These are phyloP conservation scores for Steinernema carpocapsae DNA, from an alignment of 2,888 invertebrate species.

Conservation along the genomic window DNA sequence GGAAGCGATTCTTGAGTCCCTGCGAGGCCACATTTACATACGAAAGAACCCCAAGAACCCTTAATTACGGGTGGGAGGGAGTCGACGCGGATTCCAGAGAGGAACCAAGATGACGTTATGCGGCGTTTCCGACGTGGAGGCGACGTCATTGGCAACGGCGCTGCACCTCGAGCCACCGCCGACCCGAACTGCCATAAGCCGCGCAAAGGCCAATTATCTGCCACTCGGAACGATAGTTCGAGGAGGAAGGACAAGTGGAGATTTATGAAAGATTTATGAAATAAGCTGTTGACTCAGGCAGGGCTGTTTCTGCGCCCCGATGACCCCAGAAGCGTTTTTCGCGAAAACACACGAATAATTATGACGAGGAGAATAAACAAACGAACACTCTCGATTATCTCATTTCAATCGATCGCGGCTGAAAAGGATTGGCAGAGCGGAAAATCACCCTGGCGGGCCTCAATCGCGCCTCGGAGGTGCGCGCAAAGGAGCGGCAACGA, in stretches of 20 bases:
- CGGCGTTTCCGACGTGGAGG: background rate
- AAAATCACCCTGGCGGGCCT: background rate
- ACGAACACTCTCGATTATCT: no score
- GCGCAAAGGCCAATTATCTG: background rate
- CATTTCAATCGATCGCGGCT: no score
- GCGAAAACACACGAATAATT: no score
- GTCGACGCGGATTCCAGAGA: background rate
- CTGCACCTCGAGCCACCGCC: no score
- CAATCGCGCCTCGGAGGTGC: background rate
- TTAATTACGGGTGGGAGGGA: background rate
- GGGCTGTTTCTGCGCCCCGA: no score
- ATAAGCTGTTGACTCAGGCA: no score
- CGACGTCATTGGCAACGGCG: background rate
- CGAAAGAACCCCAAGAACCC: background rate
- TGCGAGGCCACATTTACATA: constrained; percentile 13
- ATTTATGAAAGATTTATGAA: background rate
- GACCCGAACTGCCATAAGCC: background rate
- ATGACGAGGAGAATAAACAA: no score
- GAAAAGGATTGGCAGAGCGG: no score
- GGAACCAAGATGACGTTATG: background rate
- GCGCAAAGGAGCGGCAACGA: background rate
- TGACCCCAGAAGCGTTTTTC: no score
- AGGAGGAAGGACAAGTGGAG: background rate
- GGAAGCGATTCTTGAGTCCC: constrained; percentile 4
- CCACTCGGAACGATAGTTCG: background rate